Percentiles rank a stretch among this genome's conserved stretches.
Conservation (phyloP, 1,140 invertebrate species). For the Psilanteris sp. region DNA sequence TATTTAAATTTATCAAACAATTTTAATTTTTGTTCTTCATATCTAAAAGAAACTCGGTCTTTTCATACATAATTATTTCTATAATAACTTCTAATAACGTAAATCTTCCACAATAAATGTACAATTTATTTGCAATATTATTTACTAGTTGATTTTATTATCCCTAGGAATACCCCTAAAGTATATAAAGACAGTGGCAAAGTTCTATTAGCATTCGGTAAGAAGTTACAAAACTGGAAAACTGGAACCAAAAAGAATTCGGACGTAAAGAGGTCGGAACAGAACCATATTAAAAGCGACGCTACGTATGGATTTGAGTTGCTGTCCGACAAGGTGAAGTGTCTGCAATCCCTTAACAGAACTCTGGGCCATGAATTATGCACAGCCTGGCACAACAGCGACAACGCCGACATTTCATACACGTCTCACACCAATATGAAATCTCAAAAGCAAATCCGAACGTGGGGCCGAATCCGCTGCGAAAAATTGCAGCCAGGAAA, state of each 20-base stretch:
- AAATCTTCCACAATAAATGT: too few species aligned
- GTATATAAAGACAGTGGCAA: conserved; percentile 62
- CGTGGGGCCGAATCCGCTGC: conserved; percentile 87
- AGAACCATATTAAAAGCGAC: conserved; percentile 66
- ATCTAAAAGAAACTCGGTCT: too few species aligned
- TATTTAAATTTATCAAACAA: too few species aligned
- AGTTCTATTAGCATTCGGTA: conserved; percentile 64
- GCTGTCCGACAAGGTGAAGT: conserved; percentile 75
- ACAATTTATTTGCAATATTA: too few species aligned
- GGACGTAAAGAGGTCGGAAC: conserved; percentile 49
- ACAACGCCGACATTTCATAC: conserved; percentile 56
- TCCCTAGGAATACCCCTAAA: conserved; percentile 62
- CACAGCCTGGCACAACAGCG: conserved; percentile 53
- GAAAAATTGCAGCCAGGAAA: conserved; percentile 73
- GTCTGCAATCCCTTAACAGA: conserved; percentile 77
- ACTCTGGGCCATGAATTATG: conserved; percentile 70
- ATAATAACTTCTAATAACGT: too few species aligned
- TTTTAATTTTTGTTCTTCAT: too few species aligned
- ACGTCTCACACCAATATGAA: conserved; percentile 62
- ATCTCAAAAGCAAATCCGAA: conserved; percentile 77
- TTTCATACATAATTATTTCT: too few species aligned
- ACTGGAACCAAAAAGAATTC: conserved; percentile 36
- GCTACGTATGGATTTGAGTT: conserved; percentile 82
- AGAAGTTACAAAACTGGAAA: conserved; percentile 65
- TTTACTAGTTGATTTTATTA: too few species aligned